Percentiles rank a stretch among this genome's conserved stretches.
Evolutionary conservation across 2,888 invertebrate genomes (phyloP).

Genomic region (Nemoura dubitans): DNA sequence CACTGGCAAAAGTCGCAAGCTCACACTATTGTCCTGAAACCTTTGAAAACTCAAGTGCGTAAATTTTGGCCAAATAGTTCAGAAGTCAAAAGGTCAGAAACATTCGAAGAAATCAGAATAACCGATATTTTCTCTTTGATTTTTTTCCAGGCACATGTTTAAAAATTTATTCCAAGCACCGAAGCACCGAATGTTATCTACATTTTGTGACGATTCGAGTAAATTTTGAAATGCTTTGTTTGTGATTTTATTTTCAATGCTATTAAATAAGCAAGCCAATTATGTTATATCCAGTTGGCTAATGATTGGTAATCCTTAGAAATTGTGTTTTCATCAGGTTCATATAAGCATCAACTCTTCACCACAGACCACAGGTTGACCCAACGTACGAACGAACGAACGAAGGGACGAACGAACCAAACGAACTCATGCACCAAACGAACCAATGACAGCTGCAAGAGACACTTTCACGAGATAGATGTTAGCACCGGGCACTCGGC

Average conservation of each 20-base stretch:
- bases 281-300: slow-evolving; percentile 29
- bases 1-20: not conserved
- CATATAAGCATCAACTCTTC: slow-evolving; percentile 35
- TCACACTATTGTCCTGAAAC: not conserved
- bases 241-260: not conserved
- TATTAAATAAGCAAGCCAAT: slow-evolving; percentile 37
- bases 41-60: not conserved
- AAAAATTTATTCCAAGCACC: not conserved
- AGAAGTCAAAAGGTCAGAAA: not conserved
- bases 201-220: not conserved
- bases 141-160: not conserved
- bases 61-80: not conserved
- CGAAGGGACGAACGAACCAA: slow-evolving; percentile 14
- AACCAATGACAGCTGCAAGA: slow-evolving; percentile 30
- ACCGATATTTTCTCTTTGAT: not conserved
- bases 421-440: slow-evolving; percentile 33
- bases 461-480: slow-evolving; percentile 30
- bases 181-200: not conserved
- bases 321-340: slow-evolving; percentile 25
- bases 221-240: slow-evolving; percentile 31
- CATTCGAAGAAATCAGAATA: not conserved
- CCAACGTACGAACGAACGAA: not conserved
- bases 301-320: slow-evolving; percentile 24
- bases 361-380: slow-evolving; percentile 28
- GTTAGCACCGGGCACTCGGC: slow-evolving; percentile 32